phyloP scores from a whole-genome alignment of 2,113 vertebrate genomes.

The Sialia sialis region DNA sequence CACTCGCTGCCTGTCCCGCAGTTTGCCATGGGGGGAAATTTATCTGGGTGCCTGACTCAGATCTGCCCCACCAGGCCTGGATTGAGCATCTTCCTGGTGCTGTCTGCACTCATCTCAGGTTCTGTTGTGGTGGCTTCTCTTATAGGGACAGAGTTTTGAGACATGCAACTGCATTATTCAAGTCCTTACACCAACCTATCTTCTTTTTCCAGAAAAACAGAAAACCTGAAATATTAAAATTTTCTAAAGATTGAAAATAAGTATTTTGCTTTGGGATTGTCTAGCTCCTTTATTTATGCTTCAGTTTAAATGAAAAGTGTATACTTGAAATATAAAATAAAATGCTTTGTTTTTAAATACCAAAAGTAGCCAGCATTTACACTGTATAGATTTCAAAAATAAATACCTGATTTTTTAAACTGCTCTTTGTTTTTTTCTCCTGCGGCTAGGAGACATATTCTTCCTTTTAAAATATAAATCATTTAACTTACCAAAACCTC shows the following conservation, averaged over 20 bases:
- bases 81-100: not conserved
- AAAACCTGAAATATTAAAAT: not conserved
- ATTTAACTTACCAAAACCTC: not conserved
- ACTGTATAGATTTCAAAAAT: not conserved
- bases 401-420: not conserved
- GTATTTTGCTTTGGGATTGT: not conserved
- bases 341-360: not conserved
- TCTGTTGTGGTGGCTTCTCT: not conserved
- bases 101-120: not conserved
- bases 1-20: not conserved
- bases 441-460: not conserved
- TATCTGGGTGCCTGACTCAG: rapidly evolving
- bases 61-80: not conserved
- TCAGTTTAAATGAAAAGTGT: not conserved
- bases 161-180: not conserved
- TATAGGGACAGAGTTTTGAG: not conserved
- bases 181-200: not conserved
- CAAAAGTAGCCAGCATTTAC: not conserved
- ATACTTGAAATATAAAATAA: not conserved
- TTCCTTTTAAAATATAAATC: not conserved
- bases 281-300: not conserved
- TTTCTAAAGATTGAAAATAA: not conserved
- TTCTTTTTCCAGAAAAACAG: not conserved
- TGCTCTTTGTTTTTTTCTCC: not conserved
- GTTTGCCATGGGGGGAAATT: not conserved